Base-by-base conservation (phyloP, 2,888 invertebrate species). In the Hyppa rectilinea region DNA sequence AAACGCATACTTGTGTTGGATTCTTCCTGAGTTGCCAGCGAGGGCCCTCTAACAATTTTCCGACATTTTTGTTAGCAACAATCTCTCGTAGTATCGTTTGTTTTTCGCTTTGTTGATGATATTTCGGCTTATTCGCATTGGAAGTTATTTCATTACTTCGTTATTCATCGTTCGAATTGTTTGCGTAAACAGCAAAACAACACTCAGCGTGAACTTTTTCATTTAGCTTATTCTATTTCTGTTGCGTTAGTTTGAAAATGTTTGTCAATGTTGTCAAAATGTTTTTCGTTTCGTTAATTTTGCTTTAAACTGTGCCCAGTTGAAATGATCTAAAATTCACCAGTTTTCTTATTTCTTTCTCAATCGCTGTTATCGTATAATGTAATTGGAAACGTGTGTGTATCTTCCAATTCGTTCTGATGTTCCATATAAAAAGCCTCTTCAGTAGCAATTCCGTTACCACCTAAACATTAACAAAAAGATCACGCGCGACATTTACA, bases 51-150 rank as follows among this genome's bases (percentile, higher is more conserved):
- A 80, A 78, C 74, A 89, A 90, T 87, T 89, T 90, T 85, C 78
- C 81, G 79, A 89, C 87, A 89, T 91, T 92, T 92, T 91, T 90
- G 87, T 85, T 87, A 73, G 64, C 68, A 91, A 92, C 91, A 92
- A 89, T 90, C 83, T 83, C 87, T 87, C 72, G 67, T 72, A 73
- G 86, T 87, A 88, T 85, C 85, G 86, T 89, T 92, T 90, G 89
- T 90, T 91, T 90, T 90, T 89, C 87, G 86, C 88, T 91, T 91
- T 92, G 91, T 89, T 90, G 87, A 88, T 91, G 88, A 90, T 92
- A 90, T 92, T 93, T 90, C 82, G 84, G 89, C 88, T 88, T 88
- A 88, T 91, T 91, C 83, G 85, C 85, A 87, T 90, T 86, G 85
- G 83, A 91, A 92, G 90, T 91, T 92, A 90, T 91, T 92, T 85